Evolutionary conservation across 2,797 vertebrate genomes (phyloP), one percentile per base, ranked within the genome.

Genomic region (Chelidonichthys spinosus): DNA sequence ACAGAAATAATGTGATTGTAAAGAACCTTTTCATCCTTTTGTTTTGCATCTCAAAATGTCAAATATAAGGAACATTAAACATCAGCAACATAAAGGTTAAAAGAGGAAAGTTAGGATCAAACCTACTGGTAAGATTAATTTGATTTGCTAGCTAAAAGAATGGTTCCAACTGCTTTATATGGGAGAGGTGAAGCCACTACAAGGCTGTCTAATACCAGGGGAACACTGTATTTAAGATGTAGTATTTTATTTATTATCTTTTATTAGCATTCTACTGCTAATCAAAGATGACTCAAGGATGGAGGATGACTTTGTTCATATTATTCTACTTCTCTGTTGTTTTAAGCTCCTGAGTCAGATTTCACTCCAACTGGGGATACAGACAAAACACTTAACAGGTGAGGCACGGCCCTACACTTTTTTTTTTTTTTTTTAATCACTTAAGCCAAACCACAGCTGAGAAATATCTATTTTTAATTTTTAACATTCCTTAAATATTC

Each of bases 361-460:
- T 18, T 40, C 40, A 8, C 37, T 42, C 32, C 86, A 18, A 54
- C 36, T 73, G 18, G 80, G 63, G 63, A 73, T 25, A 10, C 33
- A 0, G 8, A 85, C 58, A n/a, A 36, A 64, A 69, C 58, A 63
- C 25, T 7, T 13, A 70, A 84, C 58, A 93, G 92, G 94, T 95
- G 63, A 84, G 79, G 13, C 15, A 3, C 59, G 4, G 1, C 17
- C 3, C 3, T 4, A 0, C n/a, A n/a, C n/a, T n/a, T 44, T 15
- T 62, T 25, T 76, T 58, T 67, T 59, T 25, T 76, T 58, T 67
- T 55, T 6, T 62, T 82, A 14, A 71, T 69, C 10, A 32, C 2
- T 52, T 44, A 47, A 76, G 25, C n/a, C 18, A 68, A 63, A 63
- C 4, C 43, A 15, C 61, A 55, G 46, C 35, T 17, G 13, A 63